Evolutionary conservation across 2,113 vertebrate genomes (phyloP).

Genomic region (Dicrurus megarhynchus): DNA sequence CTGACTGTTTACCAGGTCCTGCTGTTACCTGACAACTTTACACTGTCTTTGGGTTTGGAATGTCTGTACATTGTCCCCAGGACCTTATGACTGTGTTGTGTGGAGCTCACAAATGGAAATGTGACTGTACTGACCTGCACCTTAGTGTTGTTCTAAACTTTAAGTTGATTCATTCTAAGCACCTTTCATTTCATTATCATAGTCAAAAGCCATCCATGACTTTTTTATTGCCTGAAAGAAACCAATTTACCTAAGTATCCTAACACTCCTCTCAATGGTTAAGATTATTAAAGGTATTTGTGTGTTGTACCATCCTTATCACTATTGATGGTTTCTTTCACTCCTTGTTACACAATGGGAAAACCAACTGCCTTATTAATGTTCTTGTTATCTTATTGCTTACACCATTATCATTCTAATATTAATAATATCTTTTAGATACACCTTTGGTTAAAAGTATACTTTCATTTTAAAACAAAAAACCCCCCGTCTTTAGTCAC

Average conservation of each 20-base stretch:
- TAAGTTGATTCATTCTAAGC: background rate
- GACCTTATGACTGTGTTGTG: background rate
- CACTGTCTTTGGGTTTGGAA: background rate
- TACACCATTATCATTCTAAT: background rate
- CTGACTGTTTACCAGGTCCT: background rate
- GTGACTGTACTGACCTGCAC: background rate
- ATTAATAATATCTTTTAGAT: background rate
- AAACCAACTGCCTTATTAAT: background rate
- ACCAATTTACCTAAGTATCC: background rate
- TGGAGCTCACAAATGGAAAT: background rate
- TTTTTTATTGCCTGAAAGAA: background rate
- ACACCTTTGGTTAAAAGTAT: background rate
- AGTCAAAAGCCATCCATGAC: background rate
- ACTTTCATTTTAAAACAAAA: background rate
- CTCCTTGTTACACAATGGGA: background rate
- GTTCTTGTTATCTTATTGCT: background rate
- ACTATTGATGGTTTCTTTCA: background rate
- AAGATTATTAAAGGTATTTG: background rate
- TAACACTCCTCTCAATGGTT: too few species aligned
- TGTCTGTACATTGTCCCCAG: accelerated
- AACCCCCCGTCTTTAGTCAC: background rate
- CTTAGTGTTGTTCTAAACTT: background rate
- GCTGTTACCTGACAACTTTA: background rate
- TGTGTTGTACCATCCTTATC: background rate
- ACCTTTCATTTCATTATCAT: background rate